These are phyloP conservation scores for Carterocephalus palaemon DNA, from an alignment of 2,888 invertebrate species.

Conservation along the genomic window DNA sequence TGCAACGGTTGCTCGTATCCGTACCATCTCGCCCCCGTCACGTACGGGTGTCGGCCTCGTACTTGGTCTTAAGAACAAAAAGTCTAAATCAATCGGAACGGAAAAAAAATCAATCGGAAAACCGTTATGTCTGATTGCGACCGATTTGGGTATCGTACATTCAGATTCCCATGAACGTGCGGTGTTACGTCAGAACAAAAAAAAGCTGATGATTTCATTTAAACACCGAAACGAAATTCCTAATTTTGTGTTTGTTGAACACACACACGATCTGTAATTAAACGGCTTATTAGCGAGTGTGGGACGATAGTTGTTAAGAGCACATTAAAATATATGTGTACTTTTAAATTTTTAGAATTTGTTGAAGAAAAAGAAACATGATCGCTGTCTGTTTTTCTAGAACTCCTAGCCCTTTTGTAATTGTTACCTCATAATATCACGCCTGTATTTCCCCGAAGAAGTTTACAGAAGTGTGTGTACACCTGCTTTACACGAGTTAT, in stretches of 20 bases:
- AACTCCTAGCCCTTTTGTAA: no score
- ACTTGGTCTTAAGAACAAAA: constrained; percentile 52
- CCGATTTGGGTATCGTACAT: constrained; percentile 1
- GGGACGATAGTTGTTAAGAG: no score
- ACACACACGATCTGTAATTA: constrained; percentile 36
- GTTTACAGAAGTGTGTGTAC: no score
- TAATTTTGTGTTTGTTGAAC: constrained; percentile 47
- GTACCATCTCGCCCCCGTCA: constrained; percentile 10
- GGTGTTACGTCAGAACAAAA: neutral
- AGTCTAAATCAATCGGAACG: constrained; percentile 55
- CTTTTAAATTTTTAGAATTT: no score
- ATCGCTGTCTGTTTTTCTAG: no score
- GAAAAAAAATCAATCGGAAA: constrained; percentile 61
- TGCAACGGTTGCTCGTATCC: constrained; percentile 15
- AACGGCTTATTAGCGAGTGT: neutral
- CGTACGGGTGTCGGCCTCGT: constrained; percentile 6
- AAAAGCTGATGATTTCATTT: constrained; percentile 28
- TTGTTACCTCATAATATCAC: no score
- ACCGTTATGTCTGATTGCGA: constrained; percentile 56
- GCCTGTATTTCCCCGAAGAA: no score
- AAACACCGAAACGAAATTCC: constrained; percentile 54
- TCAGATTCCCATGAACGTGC: constrained; percentile 57
- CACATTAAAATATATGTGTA: no score
- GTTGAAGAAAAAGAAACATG: no score
- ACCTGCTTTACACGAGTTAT: no score